phyloP scores from a whole-genome alignment of 2,113 vertebrate species.

The Mirounga angustirostris region DNA sequence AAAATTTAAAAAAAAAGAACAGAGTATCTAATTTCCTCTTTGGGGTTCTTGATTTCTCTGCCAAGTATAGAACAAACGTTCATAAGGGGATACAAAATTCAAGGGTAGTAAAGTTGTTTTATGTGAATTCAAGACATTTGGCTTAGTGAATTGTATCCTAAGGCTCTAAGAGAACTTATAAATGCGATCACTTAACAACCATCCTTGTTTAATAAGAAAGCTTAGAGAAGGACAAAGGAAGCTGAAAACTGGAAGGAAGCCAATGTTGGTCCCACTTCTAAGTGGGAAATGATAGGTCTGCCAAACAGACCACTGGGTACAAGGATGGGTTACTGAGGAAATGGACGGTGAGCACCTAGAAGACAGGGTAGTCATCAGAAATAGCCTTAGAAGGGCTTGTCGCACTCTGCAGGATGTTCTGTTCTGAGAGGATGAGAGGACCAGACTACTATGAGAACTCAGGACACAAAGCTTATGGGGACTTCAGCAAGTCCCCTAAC shows the following conservation, averaged over 20 bases:
- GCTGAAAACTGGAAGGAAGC: conserved; percentile 9
- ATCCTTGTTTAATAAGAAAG: conserved; percentile 60
- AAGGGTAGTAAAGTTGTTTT: conserved; percentile 57
- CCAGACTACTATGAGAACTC: not conserved
- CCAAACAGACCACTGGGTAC: not conserved
- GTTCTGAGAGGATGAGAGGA: not conserved
- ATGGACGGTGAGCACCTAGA: not conserved
- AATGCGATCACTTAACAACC: conserved; percentile 56
- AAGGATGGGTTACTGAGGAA: not conserved
- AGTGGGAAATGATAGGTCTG: not conserved
- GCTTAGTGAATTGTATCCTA: conserved; percentile 28
- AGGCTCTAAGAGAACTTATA: conserved; percentile 48
- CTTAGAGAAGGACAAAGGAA: conserved; percentile 23
- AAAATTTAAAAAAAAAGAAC: not conserved
- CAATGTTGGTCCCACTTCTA: not conserved
- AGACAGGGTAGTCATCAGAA: not conserved
- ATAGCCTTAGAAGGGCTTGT: not conserved
- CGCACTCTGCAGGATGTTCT: not conserved
- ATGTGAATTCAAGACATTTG: conserved; percentile 52
- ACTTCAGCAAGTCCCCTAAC: not conserved
- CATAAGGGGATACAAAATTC: conserved; percentile 51
- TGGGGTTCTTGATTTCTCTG: conserved; percentile 57
- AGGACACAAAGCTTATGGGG: not conserved
- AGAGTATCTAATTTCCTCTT: not conserved
- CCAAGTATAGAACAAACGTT: conserved; percentile 30